A percentile compares a stretch with the other conserved stretches of the same genome.
These are phyloP conservation scores for Conus ventricosus DNA, from an alignment of 1,140 invertebrate species.

Conservation along the genomic window DNA sequence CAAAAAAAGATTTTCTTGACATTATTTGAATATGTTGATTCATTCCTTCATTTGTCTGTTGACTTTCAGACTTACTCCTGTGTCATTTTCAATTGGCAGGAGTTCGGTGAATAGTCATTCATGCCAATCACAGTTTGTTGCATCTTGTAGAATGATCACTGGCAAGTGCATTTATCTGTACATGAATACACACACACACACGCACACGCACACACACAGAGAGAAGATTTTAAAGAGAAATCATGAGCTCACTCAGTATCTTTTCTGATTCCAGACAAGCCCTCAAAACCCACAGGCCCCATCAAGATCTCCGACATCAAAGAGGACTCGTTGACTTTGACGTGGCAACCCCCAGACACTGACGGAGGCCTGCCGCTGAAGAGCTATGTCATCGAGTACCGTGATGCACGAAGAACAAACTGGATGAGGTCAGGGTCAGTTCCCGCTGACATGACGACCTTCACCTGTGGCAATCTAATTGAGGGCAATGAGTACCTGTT, in stretches of 20 bases:
- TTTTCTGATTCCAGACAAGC: slow-evolving; percentile 83
- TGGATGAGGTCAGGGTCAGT: slow-evolving; percentile 85
- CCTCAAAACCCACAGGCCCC: slow-evolving; percentile 90
- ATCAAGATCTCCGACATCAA: slow-evolving; percentile 89
- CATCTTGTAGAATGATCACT: too few species aligned
- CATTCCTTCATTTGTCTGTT: too few species aligned
- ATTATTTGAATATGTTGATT: background rate
- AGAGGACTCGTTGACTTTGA: slow-evolving; percentile 94
- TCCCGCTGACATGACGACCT: slow-evolving; percentile 52
- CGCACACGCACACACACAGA: background rate
- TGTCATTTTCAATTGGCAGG: too few species aligned
- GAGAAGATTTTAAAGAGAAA: background rate
- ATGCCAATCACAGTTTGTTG: too few species aligned
- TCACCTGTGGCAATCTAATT: slow-evolving; percentile 86
- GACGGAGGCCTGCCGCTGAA: slow-evolving; percentile 97
- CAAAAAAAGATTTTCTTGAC: background rate
- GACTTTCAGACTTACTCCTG: too few species aligned
- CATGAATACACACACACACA: background rate
- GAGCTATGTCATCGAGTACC: slow-evolving; percentile 95
- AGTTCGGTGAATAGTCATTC: too few species aligned
- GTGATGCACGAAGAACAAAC: slow-evolving; percentile 91
- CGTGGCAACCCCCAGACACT: slow-evolving; percentile 90
- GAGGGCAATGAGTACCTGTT: slow-evolving; percentile 98
- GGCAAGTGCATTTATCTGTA: background rate
- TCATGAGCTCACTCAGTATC: background rate